Percentiles rank a stretch among this genome's conserved stretches.
phyloP scores from a whole-genome alignment of 30 jellyfish, hydroid and myxozoan genomes.

The Euphysa ruthae region DNA sequence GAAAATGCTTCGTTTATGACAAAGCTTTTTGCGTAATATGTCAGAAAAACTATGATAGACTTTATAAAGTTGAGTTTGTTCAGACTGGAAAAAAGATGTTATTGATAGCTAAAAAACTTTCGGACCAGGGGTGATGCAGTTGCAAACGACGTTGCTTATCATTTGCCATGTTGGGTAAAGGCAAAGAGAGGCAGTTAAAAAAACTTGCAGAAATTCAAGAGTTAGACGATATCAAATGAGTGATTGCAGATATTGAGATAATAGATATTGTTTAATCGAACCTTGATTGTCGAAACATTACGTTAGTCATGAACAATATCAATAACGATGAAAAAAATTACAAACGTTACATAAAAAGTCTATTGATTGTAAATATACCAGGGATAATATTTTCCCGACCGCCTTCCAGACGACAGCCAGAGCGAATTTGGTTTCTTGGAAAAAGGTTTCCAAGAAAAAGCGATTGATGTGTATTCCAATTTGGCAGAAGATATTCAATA shows the following conservation, averaged over 20 bases:
- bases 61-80: neutral
- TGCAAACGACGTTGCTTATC: constrained; percentile 2
- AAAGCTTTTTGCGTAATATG: neutral
- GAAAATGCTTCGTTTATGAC: neutral
- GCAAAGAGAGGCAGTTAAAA: neutral
- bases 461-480: neutral
- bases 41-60: neutral
- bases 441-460: constrained; percentile 4
- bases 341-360: constrained; percentile 4
- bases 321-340: constrained; percentile 1
- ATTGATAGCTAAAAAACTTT: neutral
- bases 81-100: neutral
- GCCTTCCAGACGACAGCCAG: constrained; percentile 2
- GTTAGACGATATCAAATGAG: neutral
- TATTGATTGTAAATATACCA: neutral
- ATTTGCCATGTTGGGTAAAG: constrained; percentile 1
- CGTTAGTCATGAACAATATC: constrained; percentile 5
- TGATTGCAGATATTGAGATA: constrained; percentile 4
- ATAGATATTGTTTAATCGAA: neutral
- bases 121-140: neutral
- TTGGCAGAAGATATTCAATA: neutral
- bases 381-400: neutral
- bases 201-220: neutral
- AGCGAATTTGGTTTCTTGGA: too few relatives aligned
- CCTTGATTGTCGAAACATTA: neutral